Evolutionary conservation across 1,140 invertebrate species (phyloP).

Genomic region (Lucilia cuprina): DNA sequence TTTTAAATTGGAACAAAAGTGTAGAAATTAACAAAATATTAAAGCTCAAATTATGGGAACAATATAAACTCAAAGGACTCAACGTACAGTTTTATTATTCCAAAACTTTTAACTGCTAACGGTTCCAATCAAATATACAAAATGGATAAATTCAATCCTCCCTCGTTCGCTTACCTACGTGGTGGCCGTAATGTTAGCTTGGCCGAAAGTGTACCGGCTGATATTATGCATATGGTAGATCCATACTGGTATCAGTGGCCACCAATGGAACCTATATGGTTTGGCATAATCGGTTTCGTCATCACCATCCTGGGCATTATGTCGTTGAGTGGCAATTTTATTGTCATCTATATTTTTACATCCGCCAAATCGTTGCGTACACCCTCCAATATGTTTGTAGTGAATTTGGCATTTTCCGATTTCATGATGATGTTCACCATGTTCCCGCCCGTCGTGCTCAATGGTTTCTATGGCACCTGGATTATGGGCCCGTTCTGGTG

Average conservation of each 20-base stretch:
- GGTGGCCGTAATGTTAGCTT: conserved; percentile 71
- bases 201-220: conserved; percentile 74
- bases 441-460: conserved; percentile 79
- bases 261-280: conserved; percentile 81
- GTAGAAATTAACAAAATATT: neutral
- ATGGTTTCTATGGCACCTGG: conserved; percentile 82
- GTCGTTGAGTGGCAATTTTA: conserved; percentile 77
- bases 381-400: conserved; percentile 80
- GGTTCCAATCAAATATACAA: neutral
- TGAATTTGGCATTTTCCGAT: conserved; percentile 82
- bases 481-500: conserved; percentile 76
- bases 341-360: conserved; percentile 84
- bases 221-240: conserved; percentile 78
- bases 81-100: neutral
- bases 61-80: neutral
- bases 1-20: neutral
- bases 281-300: conserved; percentile 77
- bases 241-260: conserved; percentile 78
- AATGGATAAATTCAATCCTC: conserved; percentile 50
- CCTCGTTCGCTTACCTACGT: conserved; percentile 47
- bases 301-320: conserved; percentile 76
- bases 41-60: conserved; percentile 1
- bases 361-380: conserved; percentile 77
- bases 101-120: neutral
- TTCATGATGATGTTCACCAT: conserved; percentile 82